Evolutionary conservation across 2,797 vertebrate genomes (phyloP), one percentile per base, ranked within the genome.

Genomic region (Karalla daura): DNA sequence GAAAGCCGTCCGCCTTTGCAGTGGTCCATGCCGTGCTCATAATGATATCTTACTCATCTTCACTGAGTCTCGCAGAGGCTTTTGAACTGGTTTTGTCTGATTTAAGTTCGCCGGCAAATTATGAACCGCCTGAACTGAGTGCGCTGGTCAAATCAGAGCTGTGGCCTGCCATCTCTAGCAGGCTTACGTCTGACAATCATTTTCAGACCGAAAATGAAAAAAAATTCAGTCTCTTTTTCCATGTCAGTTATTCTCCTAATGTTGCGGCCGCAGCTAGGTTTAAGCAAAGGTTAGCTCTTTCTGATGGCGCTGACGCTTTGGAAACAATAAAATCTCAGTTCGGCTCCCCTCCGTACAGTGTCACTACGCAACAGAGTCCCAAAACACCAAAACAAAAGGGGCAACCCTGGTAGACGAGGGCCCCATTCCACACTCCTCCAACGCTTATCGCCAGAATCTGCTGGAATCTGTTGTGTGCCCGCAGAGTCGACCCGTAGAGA

Each of bases 361-460:
- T 94, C 83, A 87, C 92, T 84, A 90, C 3, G 89, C 91, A 90
- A 93, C 92, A 73, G 79, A 83, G 65, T 73, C 74, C 68, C 87
- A 92, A 89, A 89, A 91, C 90, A 92, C 69, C 80, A 88, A 91
- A 89, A 90, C 86, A 91, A 74, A 36, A 75, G 68, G 81, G 89
- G 87, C 86, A 89, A 85, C 78, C 67, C 74, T 81, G 59, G 75
- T 79, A 56, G 51, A 56, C 78, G 56, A 43, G 77, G 87, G 85
- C 79, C 82, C 61, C 79, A 62, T 62, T 80, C 66, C 73, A 66
- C 68, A 68, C 70, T 84, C 47, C 32, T 76, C 59, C 23, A 23
- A 73, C n/a, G 70, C 83, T 86, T 91, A 89, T 91, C 82, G 36
- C 35, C 23, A 21, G 60, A 88, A 91, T 91, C 89, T 86, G 49